Base-by-base conservation (phyloP, 2,797 vertebrate species). In the Cichlasoma orientale region DNA sequence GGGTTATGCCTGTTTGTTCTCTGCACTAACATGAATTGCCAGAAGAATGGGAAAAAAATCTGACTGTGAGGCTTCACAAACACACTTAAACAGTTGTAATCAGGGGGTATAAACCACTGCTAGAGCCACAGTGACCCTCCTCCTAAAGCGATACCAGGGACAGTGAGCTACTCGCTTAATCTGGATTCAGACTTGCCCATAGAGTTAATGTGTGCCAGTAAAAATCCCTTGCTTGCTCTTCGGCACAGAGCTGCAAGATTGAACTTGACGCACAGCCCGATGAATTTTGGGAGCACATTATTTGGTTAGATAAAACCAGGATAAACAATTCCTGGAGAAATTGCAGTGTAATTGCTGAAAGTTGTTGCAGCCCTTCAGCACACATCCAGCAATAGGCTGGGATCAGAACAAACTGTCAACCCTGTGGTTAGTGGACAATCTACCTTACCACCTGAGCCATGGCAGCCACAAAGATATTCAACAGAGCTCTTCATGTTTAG, bases 391-490 rank as follows among this genome's bases (percentile, higher is more conserved):
- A 52, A 31, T 19, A 29, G 63, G 44, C 63, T 52, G 63, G 63
- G 63, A 68, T 68, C 25, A 52, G 63, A 68, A 52, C 63, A 52
- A 68, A 68, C 44, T 27, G 6, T 52, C 63, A 68, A 52, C 44
- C 44, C 63, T 27, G 44, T 68, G 63, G 44, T 68, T 52, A 68
- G 63, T 68, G 41, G 41, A 68, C 41, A 68, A 50, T 50, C 25
- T 50, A 29, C 63, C 4, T 8, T n/a, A n/a, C 11, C 18, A 29
- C 63, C 63, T 68, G 63, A 68, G 63, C 44, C 1, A 52, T 52
- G 63, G 25, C 63, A 29, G 25, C 63, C 63, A 68, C 63, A 68
- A 47, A 47, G 18, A 68, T 68, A 68, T 68, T 68, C 41, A 68
- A 10, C 41, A 52, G 41, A 68, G 44, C 50, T 68, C 44, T 29